Conservation (phyloP, 1,140 invertebrate species). For the Drosophila lacteicornis region DNA sequence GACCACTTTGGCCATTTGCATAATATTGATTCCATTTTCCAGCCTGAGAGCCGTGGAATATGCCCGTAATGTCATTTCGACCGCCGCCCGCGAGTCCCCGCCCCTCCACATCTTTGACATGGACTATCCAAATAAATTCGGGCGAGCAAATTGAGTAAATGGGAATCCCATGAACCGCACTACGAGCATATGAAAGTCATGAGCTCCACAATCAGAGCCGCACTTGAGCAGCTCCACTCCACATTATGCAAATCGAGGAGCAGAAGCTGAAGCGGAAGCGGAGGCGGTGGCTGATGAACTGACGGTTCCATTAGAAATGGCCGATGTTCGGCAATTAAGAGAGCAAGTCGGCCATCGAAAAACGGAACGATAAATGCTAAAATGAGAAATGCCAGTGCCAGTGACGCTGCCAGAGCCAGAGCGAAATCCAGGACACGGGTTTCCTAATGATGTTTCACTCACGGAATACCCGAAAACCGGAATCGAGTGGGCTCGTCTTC, state of each 20-base stretch:
- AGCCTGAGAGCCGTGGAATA: constrained; percentile 25
- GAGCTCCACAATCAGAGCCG: constrained; percentile 37
- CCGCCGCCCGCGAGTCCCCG: constrained; percentile 14
- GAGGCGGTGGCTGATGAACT: constrained; percentile 33
- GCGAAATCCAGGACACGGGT: constrained; percentile 8
- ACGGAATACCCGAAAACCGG: constrained; percentile 26
- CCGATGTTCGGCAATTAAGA: constrained; percentile 55
- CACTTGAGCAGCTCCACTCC: constrained; percentile 25
- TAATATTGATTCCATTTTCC: constrained; percentile 70
- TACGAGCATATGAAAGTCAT: constrained; percentile 53
- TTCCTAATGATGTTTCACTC: constrained; percentile 59
- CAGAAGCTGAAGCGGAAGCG: neutral
- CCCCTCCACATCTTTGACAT: constrained; percentile 33
- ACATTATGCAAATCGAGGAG: constrained; percentile 43
- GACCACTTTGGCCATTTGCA: constrained; percentile 68
- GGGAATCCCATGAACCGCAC: constrained; percentile 41
- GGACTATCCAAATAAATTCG: constrained; percentile 69
- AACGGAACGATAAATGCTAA: constrained; percentile 57
- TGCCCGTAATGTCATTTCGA: constrained; percentile 48
- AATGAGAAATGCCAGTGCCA: constrained; percentile 41
- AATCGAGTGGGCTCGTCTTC: constrained; percentile 40
- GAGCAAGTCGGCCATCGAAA: constrained; percentile 14
- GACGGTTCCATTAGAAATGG: constrained; percentile 37
- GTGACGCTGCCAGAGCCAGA: neutral
- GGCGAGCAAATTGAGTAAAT: constrained; percentile 54